Evolutionary conservation across 2,113 vertebrate species (phyloP), one percentile per base, ranked within the genome.

Genomic region (Chionomys nivalis): DNA sequence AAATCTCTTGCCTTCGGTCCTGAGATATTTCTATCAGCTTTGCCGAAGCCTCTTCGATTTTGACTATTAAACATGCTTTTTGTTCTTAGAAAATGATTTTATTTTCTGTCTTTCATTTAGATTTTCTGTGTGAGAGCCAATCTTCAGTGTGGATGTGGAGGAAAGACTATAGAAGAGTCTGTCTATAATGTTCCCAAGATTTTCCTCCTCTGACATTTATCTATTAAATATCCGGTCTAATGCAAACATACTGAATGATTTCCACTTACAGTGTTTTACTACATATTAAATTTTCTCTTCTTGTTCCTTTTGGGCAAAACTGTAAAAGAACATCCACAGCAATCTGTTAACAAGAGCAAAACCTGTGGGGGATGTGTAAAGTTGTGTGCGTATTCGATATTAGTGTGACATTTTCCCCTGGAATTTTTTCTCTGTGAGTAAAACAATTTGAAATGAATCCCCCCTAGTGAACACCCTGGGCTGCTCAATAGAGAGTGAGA

Each of bases 211-310:
- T 58, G 68, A 55, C 70, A 75, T 78, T 81, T 65, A 73, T 85
- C 82, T 96, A 78, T 93, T 91, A 94, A 95, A 89, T 93, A 95
- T 65, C 72, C 73, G 58, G 39, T 23, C 76, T 94, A 70, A 91
- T 91, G 89, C 73, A 95, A 94, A 95, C 78, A 68, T 55, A 89
- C 31, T 36, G 70, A 79, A 65, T 33, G 82, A 97, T 94, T 94
- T 68, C 26, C 61, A 95, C 66, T 89, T 61, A 90, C 10, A 58
- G n/a, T 90, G 86, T 89, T 94, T 94, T 91, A 94, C 70, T 94
- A 68, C 86, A 89, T 95, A 82, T 61, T 97, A 94, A 83, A 90
- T 93, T 97, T 93, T 94, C 44, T 95, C 87, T 49, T 95, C 96
- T 92, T 76, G 68, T 72, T 81, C 75, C 82, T 94, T 95, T 47